Evolutionary conservation across 2,888 invertebrate genomes (phyloP).

Genomic region (Erebia palarica): DNA sequence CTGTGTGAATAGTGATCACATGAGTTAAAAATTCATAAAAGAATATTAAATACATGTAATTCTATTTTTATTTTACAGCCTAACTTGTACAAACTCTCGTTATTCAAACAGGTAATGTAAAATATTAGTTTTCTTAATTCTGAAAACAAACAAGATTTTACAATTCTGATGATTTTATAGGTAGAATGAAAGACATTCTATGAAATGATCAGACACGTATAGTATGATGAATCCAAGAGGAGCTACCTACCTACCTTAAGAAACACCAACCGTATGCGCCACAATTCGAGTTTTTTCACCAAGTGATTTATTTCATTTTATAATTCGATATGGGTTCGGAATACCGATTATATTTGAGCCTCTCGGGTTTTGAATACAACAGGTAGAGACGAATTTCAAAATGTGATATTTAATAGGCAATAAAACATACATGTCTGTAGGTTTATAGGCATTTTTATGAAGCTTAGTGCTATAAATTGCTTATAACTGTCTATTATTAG

Average conservation of each 20-base stretch:
- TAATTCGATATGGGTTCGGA: conserved; percentile 67
- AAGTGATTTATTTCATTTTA: conserved; percentile 67
- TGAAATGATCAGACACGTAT: neutral
- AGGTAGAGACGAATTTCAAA: conserved; percentile 44
- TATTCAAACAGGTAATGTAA: too few species aligned
- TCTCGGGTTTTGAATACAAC: conserved; percentile 44
- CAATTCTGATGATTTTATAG: too few species aligned
- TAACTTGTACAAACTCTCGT: too few species aligned
- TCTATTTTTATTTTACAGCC: too few species aligned
- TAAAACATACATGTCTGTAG: conserved; percentile 38
- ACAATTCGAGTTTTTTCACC: conserved; percentile 68
- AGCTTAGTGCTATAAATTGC: conserved; percentile 16
- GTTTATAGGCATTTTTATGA: conserved; percentile 22
- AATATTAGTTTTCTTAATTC: too few species aligned
- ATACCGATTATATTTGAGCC: conserved; percentile 56
- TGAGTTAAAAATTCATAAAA: too few species aligned
- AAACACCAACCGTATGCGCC: conserved; percentile 62
- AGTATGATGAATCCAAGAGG: neutral
- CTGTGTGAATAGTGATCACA: too few species aligned
- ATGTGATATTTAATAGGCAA: conserved; percentile 38
- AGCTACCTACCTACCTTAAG: neutral
- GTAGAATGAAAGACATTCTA: too few species aligned
- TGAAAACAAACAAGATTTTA: too few species aligned
- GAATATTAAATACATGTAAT: too few species aligned
- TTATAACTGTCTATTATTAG: conserved; percentile 12